phyloP scores from a whole-genome alignment of 2,888 invertebrate genomes.

The Drosophila eohydei region DNA sequence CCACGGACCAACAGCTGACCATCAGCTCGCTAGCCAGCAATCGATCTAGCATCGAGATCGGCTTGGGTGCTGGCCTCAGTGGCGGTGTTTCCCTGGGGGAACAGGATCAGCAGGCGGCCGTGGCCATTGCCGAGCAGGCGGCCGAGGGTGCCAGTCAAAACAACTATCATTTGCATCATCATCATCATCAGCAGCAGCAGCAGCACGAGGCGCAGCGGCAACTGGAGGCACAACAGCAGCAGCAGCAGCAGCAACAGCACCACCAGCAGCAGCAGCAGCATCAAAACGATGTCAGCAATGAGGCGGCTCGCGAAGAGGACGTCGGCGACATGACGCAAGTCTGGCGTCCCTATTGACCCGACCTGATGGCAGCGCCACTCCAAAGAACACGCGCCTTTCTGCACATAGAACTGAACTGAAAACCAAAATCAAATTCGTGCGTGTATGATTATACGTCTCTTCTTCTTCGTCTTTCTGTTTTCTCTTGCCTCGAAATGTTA shows the following conservation, averaged over 20 bases:
- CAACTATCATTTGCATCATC: constrained; percentile 63
- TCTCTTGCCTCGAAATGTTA: constrained; percentile 6
- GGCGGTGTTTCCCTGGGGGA: constrained; percentile 59
- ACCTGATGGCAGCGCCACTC: constrained; percentile 30
- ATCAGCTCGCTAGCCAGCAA: constrained; percentile 86
- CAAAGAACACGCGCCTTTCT: constrained; percentile 62
- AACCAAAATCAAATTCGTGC: constrained; percentile 13
- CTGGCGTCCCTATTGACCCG: constrained; percentile 91
- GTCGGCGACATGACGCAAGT: constrained; percentile 86
- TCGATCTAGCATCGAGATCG: constrained; percentile 87
- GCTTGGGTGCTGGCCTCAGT: constrained; percentile 77
- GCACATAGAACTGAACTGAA: constrained; percentile 81
- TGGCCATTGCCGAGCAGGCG: constrained; percentile 44
- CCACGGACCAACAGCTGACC: constrained; percentile 86
- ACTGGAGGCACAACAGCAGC: constrained; percentile 67
- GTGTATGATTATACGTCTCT: neutral
- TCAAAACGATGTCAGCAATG: constrained; percentile 49
- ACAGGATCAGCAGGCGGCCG: constrained; percentile 73
- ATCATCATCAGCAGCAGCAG: constrained; percentile 40
- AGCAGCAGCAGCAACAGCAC: constrained; percentile 20
- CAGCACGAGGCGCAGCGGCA: constrained; percentile 76
- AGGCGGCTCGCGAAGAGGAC: constrained; percentile 75
- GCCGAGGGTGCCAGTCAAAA: constrained; percentile 47
- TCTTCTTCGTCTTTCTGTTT: neutral
- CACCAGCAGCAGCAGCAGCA: constrained; percentile 38